These are phyloP conservation scores for Enteromius mattozi DNA, from an alignment of 2,797 vertebrate genomes.

Conservation along the genomic window DNA sequence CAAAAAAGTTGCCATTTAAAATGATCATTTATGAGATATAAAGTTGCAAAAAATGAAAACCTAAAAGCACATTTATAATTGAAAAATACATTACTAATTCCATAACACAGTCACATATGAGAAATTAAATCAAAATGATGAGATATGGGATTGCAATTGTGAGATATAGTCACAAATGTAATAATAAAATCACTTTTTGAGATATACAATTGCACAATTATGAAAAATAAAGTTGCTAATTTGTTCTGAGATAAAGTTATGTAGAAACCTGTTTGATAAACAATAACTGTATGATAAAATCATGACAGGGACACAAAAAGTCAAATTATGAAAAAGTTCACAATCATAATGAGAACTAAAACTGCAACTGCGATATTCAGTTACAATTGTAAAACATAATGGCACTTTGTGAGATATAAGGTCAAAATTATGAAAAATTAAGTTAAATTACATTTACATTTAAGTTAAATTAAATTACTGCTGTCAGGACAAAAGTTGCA, in stretches of 20 bases:
- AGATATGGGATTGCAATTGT: not conserved
- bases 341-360: not conserved
- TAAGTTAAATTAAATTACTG: not conserved
- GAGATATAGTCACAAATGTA: not conserved
- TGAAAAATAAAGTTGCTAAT: not conserved
- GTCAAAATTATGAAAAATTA: not conserved
- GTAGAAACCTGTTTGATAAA: not conserved
- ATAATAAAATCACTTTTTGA: not conserved
- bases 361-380: not conserved
- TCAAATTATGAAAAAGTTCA: not conserved
- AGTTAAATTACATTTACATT: not conserved
- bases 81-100: not conserved
- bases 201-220: not conserved
- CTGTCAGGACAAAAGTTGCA: not conserved
- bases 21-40: not conserved
- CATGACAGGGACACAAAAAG: not conserved
- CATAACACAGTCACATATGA: not conserved
- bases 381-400: not conserved
- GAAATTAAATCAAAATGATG: not conserved
- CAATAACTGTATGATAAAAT: not conserved
- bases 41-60: not conserved
- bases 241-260: not conserved
- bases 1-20: no score
- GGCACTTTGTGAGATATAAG: not conserved
- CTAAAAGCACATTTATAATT: no score